These are phyloP conservation scores for Tragelaphus scriptus DNA, from an alignment of 2,113 vertebrate species.

Conservation along the genomic window DNA sequence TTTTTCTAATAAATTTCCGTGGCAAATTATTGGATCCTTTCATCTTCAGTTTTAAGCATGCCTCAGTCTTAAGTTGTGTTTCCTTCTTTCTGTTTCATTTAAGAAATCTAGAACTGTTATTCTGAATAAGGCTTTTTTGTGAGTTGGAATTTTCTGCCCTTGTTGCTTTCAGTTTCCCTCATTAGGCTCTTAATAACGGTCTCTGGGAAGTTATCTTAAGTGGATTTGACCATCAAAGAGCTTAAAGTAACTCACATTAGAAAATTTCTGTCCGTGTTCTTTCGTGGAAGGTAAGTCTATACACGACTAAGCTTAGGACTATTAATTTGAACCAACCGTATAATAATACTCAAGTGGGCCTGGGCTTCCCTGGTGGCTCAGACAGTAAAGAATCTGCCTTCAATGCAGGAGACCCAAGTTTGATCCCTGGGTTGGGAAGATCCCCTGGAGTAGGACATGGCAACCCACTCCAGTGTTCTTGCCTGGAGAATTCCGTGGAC, in stretches of 20 bases:
- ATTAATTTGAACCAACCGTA: not conserved
- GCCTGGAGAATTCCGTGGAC: not conserved
- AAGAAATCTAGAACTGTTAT: not conserved
- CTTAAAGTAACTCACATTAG: not conserved
- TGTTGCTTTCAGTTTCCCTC: conserved; percentile 39
- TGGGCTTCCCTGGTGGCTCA: not conserved
- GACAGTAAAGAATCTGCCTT: not conserved
- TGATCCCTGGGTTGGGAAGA: not conserved
- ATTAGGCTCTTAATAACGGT: not conserved
- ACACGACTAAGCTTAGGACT: not conserved
- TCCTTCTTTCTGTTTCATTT: not conserved
- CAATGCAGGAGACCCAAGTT: too few relatives aligned
- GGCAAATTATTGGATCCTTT: not conserved
- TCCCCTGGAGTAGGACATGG: not conserved
- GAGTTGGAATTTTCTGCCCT: conserved; percentile 33
- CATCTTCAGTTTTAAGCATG: not conserved
- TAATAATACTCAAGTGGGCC: not conserved
- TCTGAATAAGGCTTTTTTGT: conserved; percentile 13
- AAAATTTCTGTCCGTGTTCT: not conserved
- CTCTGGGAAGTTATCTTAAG: conserved; percentile 26
- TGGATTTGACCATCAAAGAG: conserved; percentile 25
- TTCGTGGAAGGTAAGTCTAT: not conserved
- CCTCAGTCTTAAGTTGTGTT: not conserved
- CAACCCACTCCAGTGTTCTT: not conserved
- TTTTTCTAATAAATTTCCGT: conserved; percentile 9